phyloP scores from a whole-genome alignment of 2,888 invertebrate genomes.

The Dryomyza anilis region DNA sequence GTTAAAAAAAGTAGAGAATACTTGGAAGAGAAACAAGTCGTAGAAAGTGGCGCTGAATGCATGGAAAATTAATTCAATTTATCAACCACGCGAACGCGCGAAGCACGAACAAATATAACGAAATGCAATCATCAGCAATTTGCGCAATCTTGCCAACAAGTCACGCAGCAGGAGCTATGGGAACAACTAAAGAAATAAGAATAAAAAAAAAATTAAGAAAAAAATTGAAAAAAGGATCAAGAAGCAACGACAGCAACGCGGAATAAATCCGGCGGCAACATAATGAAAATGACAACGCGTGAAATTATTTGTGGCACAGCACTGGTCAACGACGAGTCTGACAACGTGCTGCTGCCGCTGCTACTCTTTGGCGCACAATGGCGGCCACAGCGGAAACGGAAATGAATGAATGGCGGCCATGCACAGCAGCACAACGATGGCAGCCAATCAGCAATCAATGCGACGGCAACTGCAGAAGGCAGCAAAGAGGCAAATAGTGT shows the following conservation, averaged over 20 bases:
- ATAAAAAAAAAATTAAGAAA: not conserved
- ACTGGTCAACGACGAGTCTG: not conserved
- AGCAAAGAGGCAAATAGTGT: no score
- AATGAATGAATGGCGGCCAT: no score
- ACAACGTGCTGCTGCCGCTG: no score
- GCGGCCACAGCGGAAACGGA: not conserved
- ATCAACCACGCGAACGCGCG: not conserved
- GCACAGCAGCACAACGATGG: no score
- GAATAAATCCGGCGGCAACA: not conserved
- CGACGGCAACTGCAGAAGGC: no score
- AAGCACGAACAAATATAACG: not conserved
- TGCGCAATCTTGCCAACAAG: conserved; percentile 10
- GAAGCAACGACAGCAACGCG: not conserved
- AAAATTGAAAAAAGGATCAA: not conserved
- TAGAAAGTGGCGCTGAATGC: not conserved
- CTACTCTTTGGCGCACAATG: no score
- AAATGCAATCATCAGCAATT: conserved; percentile 17
- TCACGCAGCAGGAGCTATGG: not conserved
- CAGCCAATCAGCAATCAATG: no score
- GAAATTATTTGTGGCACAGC: conserved; percentile 8
- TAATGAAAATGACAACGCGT: conserved; percentile 5
- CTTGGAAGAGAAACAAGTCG: no score
- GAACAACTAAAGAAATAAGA: not conserved
- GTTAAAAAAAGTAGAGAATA: not conserved
- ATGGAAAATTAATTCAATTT: conserved; percentile 13